Base-by-base conservation (phyloP, 30 jellyfish, hydroid and myxozoan species). In the Hydractinia symbiolongicarpus region DNA sequence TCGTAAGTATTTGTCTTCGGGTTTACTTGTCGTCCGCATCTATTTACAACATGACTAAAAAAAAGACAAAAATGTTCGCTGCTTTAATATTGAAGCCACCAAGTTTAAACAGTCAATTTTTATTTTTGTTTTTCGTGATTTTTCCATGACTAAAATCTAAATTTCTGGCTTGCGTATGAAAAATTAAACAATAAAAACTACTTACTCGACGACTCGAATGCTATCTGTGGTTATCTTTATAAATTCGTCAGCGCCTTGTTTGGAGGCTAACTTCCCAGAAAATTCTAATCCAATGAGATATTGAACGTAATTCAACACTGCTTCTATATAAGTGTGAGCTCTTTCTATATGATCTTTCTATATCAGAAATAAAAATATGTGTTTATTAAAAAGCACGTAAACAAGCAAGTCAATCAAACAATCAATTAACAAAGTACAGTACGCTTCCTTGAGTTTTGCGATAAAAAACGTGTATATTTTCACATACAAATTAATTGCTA, bases 231-330 rank as follows among this genome's bases (percentile, higher is more conserved):
- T 75, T 9, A 90, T 84, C 51, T 88, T 83, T 89, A 86, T 80
- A 58, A 55, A 82, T 61, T 90, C 95, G 55, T 90, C 95, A 66
- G 82, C 50, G 10, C 97, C 97, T 56, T 56, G 76, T 68, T 78
- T 75, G 15, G 95, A 69, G 14, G 72, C 79, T 84, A 80, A 68
- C 79, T 90, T 90, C 60, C 90, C 88, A 4, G 90, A 77, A 6
- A 79, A 56, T n/a, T 90, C 97, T 67, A 81, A 83, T 66, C 97
- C 97, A 82, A 90, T 89, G 40, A 90, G 84, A 62, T 83, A 90
- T 66, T 84, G 87, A 52, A 90, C 61, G 69, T 90, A 90, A 66
- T 84, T 70, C 44, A 90, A 76, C 49, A 84, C 97, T 8, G 95
- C 95, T 10, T 90, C 94, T 60, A 86, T 85, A 61, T 90, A 90